A percentile compares a stretch with the other conserved stretches of the same genome.
These are phyloP conservation scores for Rhagonycha fulva DNA, from an alignment of 2,888 invertebrate genomes.

Conservation along the genomic window DNA sequence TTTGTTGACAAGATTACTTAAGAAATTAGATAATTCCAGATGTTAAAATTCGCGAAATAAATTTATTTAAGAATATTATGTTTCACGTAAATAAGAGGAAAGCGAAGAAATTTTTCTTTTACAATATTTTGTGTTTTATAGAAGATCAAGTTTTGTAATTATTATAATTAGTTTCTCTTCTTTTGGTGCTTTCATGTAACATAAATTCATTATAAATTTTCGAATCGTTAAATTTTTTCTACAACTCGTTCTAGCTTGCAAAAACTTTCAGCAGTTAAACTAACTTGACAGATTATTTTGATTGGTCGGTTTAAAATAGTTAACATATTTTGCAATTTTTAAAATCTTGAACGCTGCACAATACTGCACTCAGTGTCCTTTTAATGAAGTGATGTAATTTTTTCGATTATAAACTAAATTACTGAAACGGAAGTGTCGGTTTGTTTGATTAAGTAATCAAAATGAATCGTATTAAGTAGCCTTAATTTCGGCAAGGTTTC, in stretches of 20 bases:
- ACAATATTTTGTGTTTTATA: neutral
- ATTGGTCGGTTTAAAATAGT: neutral
- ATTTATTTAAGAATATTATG: slow-evolving; percentile 26
- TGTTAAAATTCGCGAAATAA: slow-evolving; percentile 22
- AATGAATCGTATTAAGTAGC: neutral
- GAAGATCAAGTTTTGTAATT: neutral
- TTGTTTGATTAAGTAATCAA: neutral
- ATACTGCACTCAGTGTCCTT: neutral
- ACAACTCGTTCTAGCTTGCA: neutral
- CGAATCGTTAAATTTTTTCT: neutral
- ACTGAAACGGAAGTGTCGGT: neutral
- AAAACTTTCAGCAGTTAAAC: neutral
- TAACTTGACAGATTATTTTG: neutral
- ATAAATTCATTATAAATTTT: neutral
- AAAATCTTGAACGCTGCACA: neutral
- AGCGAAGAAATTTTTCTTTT: neutral
- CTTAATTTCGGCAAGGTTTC: neutral
- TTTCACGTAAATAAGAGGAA: slow-evolving; percentile 14
- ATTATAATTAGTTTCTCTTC: neutral
- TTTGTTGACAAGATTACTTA: slow-evolving; percentile 41
- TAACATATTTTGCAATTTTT: neutral
- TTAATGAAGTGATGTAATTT: neutral
- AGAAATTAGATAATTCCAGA: slow-evolving; percentile 36
- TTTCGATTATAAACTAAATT: neutral
- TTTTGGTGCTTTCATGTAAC: neutral